A percentile compares a stretch with the other conserved stretches of the same genome.
These are phyloP conservation scores for Bettongia penicillata DNA, from an alignment of 2,113 vertebrate genomes.

Conservation along the genomic window DNA sequence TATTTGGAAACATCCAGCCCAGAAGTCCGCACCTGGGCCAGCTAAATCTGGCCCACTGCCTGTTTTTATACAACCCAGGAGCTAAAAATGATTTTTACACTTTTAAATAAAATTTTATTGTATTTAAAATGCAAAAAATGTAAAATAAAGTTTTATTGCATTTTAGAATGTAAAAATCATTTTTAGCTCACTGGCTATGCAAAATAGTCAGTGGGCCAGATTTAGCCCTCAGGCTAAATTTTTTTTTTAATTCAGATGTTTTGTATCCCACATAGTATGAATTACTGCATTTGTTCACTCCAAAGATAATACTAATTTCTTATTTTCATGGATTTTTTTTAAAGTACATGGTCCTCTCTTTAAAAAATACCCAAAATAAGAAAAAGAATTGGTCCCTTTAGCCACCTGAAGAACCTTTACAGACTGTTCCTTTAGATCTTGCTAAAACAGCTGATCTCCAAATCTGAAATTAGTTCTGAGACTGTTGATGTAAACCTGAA, in stretches of 20 bases:
- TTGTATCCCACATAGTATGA: background rate
- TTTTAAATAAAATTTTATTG: background rate
- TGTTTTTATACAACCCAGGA: background rate
- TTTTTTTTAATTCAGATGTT: conserved; percentile 1
- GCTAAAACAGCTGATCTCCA: conserved; percentile 78
- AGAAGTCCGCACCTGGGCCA: background rate
- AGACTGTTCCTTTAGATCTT: background rate
- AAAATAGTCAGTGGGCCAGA: background rate
- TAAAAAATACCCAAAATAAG: background rate
- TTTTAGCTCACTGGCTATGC: background rate
- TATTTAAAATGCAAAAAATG: background rate
- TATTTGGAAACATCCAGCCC: background rate
- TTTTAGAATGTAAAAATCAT: background rate
- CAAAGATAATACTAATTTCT: background rate
- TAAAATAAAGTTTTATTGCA: background rate
- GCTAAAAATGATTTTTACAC: background rate
- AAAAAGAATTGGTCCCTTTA: background rate
- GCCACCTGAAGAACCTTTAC: background rate
- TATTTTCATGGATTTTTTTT: background rate
- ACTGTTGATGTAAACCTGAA: conserved; percentile 58
- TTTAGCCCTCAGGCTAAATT: background rate
- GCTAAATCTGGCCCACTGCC: background rate
- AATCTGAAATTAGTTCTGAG: conserved; percentile 83
- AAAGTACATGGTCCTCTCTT: background rate
- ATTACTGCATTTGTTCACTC: background rate